Evolutionary conservation across 2,113 vertebrate genomes (phyloP).

Genomic region (Crotalus tigris): DNA sequence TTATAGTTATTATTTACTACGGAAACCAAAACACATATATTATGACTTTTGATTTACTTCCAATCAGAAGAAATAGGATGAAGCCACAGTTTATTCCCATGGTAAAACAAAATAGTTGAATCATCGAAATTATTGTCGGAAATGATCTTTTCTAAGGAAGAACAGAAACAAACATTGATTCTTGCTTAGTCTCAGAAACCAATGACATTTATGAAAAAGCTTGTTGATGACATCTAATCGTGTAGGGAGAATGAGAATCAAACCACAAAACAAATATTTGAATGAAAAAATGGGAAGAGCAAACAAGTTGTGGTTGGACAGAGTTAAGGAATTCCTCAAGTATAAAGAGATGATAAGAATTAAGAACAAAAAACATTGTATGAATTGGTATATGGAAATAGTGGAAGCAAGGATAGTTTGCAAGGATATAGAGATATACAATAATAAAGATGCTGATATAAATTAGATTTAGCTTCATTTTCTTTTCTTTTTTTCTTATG

Average conservation of each 20-base stretch:
- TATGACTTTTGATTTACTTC: background rate
- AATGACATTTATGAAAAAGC: background rate
- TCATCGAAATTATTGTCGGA: background rate
- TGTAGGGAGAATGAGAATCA: background rate
- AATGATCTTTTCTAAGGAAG: background rate
- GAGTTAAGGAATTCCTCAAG: background rate
- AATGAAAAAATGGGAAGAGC: background rate
- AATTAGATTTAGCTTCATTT: background rate
- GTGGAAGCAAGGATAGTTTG: background rate
- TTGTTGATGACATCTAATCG: background rate
- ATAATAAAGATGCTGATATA: background rate
- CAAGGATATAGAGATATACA: background rate
- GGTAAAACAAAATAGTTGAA: background rate
- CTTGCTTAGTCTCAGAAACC: background rate
- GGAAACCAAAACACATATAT: background rate
- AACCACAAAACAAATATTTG: background rate
- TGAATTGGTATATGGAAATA: background rate
- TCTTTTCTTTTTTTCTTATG: background rate
- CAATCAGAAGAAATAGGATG: slow-evolving; percentile 17
- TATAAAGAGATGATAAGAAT: background rate
- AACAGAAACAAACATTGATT: background rate
- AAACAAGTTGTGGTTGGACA: background rate
- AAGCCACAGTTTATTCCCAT: slow-evolving; percentile 16
- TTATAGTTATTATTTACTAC: background rate
- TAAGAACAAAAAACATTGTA: background rate